Base-by-base conservation (phyloP, 2,113 vertebrate species). In the Lycaon pictus region DNA sequence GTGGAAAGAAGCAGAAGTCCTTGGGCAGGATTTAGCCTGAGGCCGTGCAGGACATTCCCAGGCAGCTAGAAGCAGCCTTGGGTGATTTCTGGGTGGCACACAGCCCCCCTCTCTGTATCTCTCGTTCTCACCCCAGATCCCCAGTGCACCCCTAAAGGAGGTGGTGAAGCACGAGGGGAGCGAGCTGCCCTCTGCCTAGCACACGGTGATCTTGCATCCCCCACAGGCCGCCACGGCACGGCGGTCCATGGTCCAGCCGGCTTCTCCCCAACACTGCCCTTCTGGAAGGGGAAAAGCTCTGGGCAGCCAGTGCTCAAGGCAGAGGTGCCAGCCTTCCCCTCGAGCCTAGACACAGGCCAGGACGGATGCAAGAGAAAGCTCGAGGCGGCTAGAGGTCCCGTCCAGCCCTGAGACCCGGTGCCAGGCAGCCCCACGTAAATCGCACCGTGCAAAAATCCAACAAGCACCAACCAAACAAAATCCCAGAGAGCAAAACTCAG, bases 391-490 rank as follows among this genome's bases (percentile, higher is more conserved):
- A 25, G 17, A n/a, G 9, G 43, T 25, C 67, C 85, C 55, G 9
- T 4, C 69, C 2, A 32, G 11, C 79, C 37, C 77, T 35, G 79
- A 89, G 80, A 79, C 88, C 63, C 84, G 51, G 32, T 43, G 74
- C 43, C 77, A 32, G 56, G 85, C 20, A 11, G 29, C 58, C 63
- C 67, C 35, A 51, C 43, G 25, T 83, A 85, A 88, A 89, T 79
- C 93, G 82, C 94, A 84, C 95, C 81, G 51, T 90, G 89, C 82
- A 94, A 58, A 94, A 48, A 37, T 20, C 62, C 60, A 88, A 32
- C 62, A 84, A 89, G 71, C 83, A 74, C 71, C 91, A 96, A 83
- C n/a, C 13, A 43, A 65, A 71, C 53, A 67, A 71, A 53, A 83
- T 51, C 84, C 94, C 80, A n/a, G 88, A 85, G 29, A 25, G 16